These are phyloP conservation scores for Lepidochitona cinerea DNA, from an alignment of 2,888 invertebrate genomes.

Conservation along the genomic window DNA sequence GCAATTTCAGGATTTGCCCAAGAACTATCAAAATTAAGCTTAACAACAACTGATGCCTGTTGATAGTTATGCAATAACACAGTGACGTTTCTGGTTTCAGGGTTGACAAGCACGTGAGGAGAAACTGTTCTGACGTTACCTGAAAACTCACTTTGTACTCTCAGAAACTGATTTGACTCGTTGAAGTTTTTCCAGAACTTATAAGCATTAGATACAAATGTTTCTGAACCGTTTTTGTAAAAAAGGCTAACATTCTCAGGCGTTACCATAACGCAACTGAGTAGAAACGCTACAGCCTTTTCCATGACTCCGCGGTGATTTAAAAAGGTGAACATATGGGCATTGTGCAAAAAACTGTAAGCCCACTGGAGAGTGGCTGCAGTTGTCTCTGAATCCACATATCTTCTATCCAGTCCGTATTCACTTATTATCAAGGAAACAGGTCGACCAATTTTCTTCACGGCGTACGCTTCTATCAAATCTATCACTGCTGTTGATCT, in stretches of 20 bases:
- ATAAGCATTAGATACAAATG: conserved; percentile 12
- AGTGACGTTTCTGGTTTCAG: neutral
- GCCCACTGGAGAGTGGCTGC: conserved; percentile 7
- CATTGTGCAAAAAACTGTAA: conserved; percentile 1
- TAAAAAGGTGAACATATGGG: conserved; percentile 16
- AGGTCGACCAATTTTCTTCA: neutral
- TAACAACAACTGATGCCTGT: neutral
- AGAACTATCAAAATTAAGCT: neutral
- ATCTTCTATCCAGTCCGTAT: neutral
- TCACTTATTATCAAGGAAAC: conserved; percentile 11
- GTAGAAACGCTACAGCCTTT: conserved; percentile 5
- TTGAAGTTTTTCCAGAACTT: conserved; percentile 10
- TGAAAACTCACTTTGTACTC: neutral
- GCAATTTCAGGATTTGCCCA: neutral
- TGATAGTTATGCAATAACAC: neutral
- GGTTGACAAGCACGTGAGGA: conserved; percentile 1
- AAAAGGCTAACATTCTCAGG: conserved; percentile 2
- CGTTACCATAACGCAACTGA: neutral
- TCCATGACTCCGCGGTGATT: conserved; percentile 10
- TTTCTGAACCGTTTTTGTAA: neutral
- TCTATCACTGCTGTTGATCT: conserved; percentile 8
- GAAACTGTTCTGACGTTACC: conserved; percentile 8
- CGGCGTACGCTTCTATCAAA: conserved; percentile 14
- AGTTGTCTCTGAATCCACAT: neutral
- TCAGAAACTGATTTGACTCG: neutral